Conservation (phyloP, 2,797 vertebrate species). For the Margarornis squamiger region DNA sequence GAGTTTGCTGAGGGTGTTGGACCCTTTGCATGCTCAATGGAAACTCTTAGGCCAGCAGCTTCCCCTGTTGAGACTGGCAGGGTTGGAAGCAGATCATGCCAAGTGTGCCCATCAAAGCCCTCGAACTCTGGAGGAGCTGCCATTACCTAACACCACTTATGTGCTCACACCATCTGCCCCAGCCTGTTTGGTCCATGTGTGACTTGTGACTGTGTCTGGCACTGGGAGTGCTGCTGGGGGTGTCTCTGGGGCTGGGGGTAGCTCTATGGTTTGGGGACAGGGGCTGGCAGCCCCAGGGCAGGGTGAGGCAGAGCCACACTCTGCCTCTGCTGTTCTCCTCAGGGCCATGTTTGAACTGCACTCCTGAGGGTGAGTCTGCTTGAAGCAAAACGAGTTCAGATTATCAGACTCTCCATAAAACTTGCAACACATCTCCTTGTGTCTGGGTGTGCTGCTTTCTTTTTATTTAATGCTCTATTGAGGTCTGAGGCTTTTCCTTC, state of each 20-base stretch:
- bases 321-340: not conserved
- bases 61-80: not conserved
- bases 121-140: not conserved
- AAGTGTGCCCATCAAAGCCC: not conserved
- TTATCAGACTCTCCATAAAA: not conserved
- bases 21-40: rapidly evolving
- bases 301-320: not conserved
- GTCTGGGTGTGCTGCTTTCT: not conserved
- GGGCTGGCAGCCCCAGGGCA: not conserved
- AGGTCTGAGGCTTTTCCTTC: conserved; percentile 66
- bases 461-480: conserved; percentile 41
- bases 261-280: not conserved
- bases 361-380: not conserved
- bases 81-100: rapidly evolving
- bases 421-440: not conserved
- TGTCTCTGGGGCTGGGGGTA: not conserved
- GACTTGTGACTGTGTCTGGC: not conserved
- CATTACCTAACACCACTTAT: rapidly evolving
- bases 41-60: not conserved
- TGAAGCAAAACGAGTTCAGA: not conserved
- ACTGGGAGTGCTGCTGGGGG: not conserved
- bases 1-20: not conserved
- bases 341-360: not conserved
- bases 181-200: rapidly evolving
- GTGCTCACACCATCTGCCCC: not conserved